Conservation (phyloP, 2,888 invertebrate genomes). For the Meandrusa payeni region DNA sequence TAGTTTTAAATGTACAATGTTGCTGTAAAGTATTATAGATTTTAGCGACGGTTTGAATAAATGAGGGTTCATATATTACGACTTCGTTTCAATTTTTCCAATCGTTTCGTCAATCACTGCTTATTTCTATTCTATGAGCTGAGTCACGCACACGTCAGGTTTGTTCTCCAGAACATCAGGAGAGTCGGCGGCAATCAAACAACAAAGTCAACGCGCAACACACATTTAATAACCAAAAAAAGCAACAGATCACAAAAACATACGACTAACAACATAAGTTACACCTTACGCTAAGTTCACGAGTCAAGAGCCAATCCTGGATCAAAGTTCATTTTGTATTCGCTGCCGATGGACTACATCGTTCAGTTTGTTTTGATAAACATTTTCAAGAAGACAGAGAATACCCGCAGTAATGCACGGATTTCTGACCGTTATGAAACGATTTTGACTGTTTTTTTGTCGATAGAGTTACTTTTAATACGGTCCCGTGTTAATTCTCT, state of each 20-base stretch:
- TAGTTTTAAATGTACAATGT: slow-evolving; percentile 9
- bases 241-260: slow-evolving; percentile 62
- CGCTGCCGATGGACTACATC: too few relatives aligned
- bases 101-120: too few relatives aligned
- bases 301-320: slow-evolving; percentile 14
- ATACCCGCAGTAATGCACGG: too few relatives aligned
- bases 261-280: slow-evolving; percentile 34
- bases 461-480: too few relatives aligned
- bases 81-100: background rate
- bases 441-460: too few relatives aligned
- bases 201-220: slow-evolving; percentile 49
- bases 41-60: slow-evolving; percentile 24
- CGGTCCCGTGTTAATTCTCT: too few relatives aligned
- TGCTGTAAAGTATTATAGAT: slow-evolving; percentile 30
- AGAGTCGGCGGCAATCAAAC: slow-evolving; percentile 35
- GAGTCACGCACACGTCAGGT: too few relatives aligned
- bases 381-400: too few relatives aligned
- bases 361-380: too few relatives aligned
- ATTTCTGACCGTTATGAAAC: too few relatives aligned
- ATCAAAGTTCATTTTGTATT: background rate
- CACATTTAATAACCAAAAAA: slow-evolving; percentile 47
- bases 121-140: too few relatives aligned
- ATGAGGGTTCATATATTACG: slow-evolving; percentile 6
- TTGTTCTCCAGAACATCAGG: too few relatives aligned
- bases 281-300: slow-evolving; percentile 21